Evolutionary conservation across 2,797 vertebrate genomes (phyloP), one percentile per base, ranked within the genome.

Genomic region (Todus mexicanus): DNA sequence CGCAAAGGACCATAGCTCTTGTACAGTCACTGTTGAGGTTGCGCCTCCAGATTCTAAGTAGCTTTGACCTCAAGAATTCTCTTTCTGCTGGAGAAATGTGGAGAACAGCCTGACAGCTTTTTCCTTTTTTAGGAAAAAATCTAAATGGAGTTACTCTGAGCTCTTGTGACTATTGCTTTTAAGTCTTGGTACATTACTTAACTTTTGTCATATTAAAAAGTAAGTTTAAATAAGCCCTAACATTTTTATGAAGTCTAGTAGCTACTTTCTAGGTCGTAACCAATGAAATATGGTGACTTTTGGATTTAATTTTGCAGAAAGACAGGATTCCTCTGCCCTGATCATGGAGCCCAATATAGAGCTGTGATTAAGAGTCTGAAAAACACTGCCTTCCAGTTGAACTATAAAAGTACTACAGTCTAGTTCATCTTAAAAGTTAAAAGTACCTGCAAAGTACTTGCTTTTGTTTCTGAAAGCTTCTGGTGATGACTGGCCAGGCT

Each of bases 11-110:
- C 4, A 33, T 8, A 8, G 35, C 42, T 71, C 0, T 43, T 59
- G 5, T 3, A 1, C 5, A 10, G 40, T 43, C 5, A 1, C 16
- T 72, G 0, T 56, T 61, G 25, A 3, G 7, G 21, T 10, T n/a
- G 27, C 68, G 19, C 22, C 5, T 79, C 19, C 11, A 7, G 37
- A 2, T 65, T 68, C 17, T 42, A 2, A 37, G 31, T 5, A 22
- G 19, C 15, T 66, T 43, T 45, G 7, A 17, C 29, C 14, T 59
- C 27, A 43, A n/a, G n/a, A 54, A 7, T 42, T 2, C 2, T 25
- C 8, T 89, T 65, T 47, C 25, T 89, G 27, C 37, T 61, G 37
- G 21, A 56, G 6, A 38, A 37, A 16, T 10, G 4, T 7, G 22
- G 15, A 33, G 45, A 53, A 31, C 11, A 31, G 70, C 12, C 7